Evolutionary conservation across 2,113 vertebrate genomes (phyloP), one percentile per base, ranked within the genome.

Genomic region (Megaceryle maxima): DNA sequence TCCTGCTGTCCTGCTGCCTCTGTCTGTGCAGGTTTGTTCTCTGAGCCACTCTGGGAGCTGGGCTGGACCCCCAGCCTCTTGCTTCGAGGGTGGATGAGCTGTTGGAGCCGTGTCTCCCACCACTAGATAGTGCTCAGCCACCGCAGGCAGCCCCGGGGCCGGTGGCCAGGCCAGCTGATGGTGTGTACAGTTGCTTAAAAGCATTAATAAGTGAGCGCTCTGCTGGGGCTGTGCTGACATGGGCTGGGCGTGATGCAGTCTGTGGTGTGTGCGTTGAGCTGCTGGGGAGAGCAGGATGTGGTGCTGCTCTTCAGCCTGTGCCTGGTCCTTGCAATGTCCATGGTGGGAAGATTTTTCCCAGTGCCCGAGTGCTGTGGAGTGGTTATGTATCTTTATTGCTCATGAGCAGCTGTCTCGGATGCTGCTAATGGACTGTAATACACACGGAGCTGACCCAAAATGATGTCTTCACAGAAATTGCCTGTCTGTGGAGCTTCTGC

Each of bases 81-180:
- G 33, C 21, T 56, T 18, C 22, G 39, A 7, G 16, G 19, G 19
- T 15, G 53, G 33, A 41, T 2, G 6, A 26, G 70, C 44, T 8
- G 5, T 60, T 1, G 13, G 46, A 53, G 63, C 70, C 1, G 6
- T 16, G 31, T 62, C 26, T 88, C 51, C 81, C 43, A 56, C 80
- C 75, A 12, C 69, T 60, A 70, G 84, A 70, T 48, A 31, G 93
- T 48, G 80, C 68, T 53, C 1, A n/a, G 75, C 57, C 63, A 24
- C 75, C 1, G 12, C 60, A 13, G 76, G 81, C 69, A 89, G 56
- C 20, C 31, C 5, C 3, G 9, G 48, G 59, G 74, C 62, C 0
- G 5, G n/a, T 2, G 3, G 5, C 31, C 1, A 4, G 41, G 21
- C 41, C 2, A 5, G 55, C 63, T 13, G 33, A 7, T 0, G 9